A percentile compares a stretch with the other conserved stretches of the same genome.
Conservation (phyloP, 2,797 vertebrate species). For the Arnoldichthys spilopterus region DNA sequence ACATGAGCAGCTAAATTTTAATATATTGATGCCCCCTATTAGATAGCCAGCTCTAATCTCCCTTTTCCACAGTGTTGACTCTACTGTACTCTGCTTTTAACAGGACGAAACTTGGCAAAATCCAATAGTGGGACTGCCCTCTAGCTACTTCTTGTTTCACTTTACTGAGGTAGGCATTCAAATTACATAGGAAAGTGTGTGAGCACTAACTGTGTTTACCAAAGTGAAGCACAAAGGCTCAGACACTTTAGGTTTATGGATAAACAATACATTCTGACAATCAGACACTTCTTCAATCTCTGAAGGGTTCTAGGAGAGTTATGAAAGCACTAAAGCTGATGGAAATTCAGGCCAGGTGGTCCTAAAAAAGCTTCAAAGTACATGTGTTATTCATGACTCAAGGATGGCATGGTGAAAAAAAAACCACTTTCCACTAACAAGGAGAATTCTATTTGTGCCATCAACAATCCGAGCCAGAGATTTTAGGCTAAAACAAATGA, state of each 20-base stretch:
- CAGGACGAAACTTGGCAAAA: no score
- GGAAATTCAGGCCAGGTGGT: slow-evolving; percentile 6
- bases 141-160: neutral
- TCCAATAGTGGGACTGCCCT: neutral
- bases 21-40: no score
- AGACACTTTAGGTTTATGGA: neutral
- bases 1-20: no score
- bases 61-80: no score
- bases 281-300: neutral
- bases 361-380: slow-evolving; percentile 18
- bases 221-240: neutral
- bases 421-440: neutral
- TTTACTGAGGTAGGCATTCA: neutral
- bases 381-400: neutral
- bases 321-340: slow-evolving; percentile 16
- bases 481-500: neutral
- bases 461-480: neutral
- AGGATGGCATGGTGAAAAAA: neutral
- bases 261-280: neutral
- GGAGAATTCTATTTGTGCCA: neutral
- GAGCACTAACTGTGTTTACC: neutral
- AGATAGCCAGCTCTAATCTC: no score
- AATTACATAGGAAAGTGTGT: neutral
- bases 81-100: no score
- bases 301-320: neutral